A percentile compares a stretch with the other conserved stretches of the same genome.
Evolutionary conservation across 2,797 vertebrate genomes (phyloP).

Genomic region (Lateolabrax maculatus): DNA sequence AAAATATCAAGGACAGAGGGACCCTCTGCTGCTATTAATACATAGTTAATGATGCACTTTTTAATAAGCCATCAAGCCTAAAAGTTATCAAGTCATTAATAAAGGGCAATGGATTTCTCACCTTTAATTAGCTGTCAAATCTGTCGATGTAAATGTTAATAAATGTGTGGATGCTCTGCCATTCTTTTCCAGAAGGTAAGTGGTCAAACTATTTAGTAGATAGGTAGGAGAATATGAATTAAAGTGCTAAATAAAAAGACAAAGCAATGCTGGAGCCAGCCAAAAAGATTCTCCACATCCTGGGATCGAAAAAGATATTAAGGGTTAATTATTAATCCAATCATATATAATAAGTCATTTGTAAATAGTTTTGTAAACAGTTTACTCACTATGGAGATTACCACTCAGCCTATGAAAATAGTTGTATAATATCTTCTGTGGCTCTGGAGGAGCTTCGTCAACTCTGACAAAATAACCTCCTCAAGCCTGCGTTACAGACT

Average conservation of each 20-base stretch:
- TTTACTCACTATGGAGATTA: background rate
- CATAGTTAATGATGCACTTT: constrained; percentile 38
- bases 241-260: background rate
- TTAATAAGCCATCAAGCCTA: constrained; percentile 12
- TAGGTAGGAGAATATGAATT: background rate
- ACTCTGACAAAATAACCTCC: background rate
- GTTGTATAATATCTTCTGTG: background rate
- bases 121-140: constrained; percentile 42
- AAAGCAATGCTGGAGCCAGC: background rate
- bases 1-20: background rate
- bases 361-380: background rate
- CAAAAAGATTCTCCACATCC: background rate
- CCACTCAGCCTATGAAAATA: background rate
- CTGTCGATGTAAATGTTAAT: constrained; percentile 29
- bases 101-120: constrained; percentile 35
- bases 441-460: background rate
- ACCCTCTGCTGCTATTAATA: constrained; percentile 29
- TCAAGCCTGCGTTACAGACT: background rate
- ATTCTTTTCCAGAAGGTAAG: constrained; percentile 9
- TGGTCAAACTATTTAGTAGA: background rate
- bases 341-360: background rate
- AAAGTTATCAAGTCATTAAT: constrained; percentile 46
- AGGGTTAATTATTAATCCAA: background rate
- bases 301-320: background rate
- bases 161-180: background rate